These are phyloP conservation scores for Lordiphosa collinella DNA, from an alignment of 1,140 invertebrate species.

Conservation along the genomic window DNA sequence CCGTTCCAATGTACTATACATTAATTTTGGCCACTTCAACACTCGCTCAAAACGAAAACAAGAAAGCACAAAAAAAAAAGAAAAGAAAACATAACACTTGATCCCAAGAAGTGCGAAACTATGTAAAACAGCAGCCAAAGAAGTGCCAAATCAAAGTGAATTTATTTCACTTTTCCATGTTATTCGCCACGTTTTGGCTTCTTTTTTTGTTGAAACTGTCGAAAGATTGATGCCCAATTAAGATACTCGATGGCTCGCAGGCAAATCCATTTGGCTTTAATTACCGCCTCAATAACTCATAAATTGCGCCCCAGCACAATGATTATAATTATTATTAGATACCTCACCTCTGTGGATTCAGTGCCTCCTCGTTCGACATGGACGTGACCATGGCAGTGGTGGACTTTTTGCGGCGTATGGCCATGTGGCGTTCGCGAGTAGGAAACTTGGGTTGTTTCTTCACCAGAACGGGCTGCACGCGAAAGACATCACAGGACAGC, in stretches of 20 bases:
- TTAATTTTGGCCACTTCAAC: conserved; percentile 22
- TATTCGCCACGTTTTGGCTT: conserved; percentile 4
- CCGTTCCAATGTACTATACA: too few relatives aligned
- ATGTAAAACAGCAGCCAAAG: conserved; percentile 42
- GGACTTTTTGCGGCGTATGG: conserved; percentile 81
- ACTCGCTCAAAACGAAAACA: conserved; percentile 20
- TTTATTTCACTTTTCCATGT: conserved; percentile 10
- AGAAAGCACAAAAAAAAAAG: conserved; percentile 14
- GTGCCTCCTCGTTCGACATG: conserved; percentile 13
- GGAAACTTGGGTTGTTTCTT: conserved; percentile 85
- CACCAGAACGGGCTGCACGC: conserved; percentile 80
- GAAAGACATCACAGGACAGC: conserved; percentile 71
- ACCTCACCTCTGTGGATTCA: neutral
- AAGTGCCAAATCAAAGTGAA: conserved; percentile 12
- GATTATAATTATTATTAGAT: neutral
- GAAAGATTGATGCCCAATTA: conserved; percentile 68
- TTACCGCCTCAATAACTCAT: conserved; percentile 61
- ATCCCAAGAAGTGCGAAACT: conserved; percentile 49
- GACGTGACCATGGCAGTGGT: conserved; percentile 39
- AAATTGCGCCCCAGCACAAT: conserved; percentile 38
- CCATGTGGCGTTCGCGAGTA: conserved; percentile 84
- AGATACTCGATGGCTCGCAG: conserved; percentile 47
- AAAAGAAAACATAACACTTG: conserved; percentile 10
- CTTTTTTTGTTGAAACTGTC: conserved; percentile 18
- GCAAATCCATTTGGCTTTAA: conserved; percentile 53